Conservation (phyloP, 35 echinoderm and acorn worm genomes). For the Ophiothrix spiculata region DNA sequence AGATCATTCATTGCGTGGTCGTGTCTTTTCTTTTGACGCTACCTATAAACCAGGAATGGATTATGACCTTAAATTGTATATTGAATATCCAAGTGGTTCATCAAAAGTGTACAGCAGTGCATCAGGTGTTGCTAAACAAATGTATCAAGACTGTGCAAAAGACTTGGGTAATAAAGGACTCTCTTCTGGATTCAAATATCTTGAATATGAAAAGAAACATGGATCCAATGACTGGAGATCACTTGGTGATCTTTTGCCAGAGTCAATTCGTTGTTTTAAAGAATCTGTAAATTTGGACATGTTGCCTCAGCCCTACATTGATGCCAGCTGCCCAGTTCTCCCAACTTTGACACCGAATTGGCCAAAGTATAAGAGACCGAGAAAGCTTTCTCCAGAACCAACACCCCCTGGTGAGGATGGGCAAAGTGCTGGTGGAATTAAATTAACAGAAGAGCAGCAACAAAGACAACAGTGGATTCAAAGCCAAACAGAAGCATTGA, state of each 20-base stretch:
- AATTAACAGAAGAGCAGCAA: conserved; percentile 65
- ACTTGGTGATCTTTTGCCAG: conserved; percentile 85
- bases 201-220: conserved; percentile 99
- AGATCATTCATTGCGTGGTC: conserved; percentile 71
- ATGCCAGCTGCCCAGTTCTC: conserved; percentile 90
- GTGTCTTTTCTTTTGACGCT: conserved; percentile 98
- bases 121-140: conserved; percentile 92
- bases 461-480: conserved; percentile 96
- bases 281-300: conserved; percentile 86
- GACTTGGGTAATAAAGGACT: conserved; percentile 78
- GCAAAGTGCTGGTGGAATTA: neutral
- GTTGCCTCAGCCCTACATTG: conserved; percentile 98
- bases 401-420: conserved; percentile 15
- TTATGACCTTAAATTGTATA: conserved; percentile 94
- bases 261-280: conserved; percentile 82
- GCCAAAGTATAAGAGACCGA: conserved; percentile 61
- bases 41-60: conserved; percentile 75
- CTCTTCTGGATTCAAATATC: conserved; percentile 91
- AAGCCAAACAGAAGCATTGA: conserved; percentile 82
- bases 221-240: conserved; percentile 93
- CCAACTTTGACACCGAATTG: conserved; percentile 40
- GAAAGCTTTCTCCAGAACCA: conserved; percentile 69
- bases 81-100: conserved; percentile 95
- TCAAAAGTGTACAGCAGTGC: conserved; percentile 85
- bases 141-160: conserved; percentile 87